Conservation (phyloP, 2,888 invertebrate species). For the Nineta flava region DNA sequence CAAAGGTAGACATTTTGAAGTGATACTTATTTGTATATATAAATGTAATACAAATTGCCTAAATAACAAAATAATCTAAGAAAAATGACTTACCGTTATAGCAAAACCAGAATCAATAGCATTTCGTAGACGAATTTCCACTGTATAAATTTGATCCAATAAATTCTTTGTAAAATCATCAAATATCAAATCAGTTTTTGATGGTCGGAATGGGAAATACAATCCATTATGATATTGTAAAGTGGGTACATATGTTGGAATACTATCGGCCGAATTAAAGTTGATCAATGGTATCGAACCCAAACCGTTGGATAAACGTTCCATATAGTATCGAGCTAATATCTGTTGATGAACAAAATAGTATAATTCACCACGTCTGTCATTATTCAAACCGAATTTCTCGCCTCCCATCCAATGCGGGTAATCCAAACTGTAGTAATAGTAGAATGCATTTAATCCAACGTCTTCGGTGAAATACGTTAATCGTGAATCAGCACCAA, state of each 20-base stretch:
- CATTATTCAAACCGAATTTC: conserved; percentile 33
- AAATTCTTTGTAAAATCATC: conserved; percentile 23
- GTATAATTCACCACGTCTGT: conserved; percentile 46
- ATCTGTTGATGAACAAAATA: conserved; percentile 51
- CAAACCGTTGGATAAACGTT: conserved; percentile 52
- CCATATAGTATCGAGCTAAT: conserved; percentile 55
- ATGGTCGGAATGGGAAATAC: conserved; percentile 44
- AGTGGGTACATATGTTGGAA: conserved; percentile 43
- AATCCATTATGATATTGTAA: conserved; percentile 47
- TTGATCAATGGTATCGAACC: conserved; percentile 46
- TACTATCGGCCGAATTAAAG: conserved; percentile 20
- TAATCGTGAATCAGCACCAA: conserved; percentile 40
- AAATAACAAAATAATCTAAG: background rate
- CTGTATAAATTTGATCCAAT: conserved; percentile 23
- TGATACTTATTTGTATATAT: too few species aligned
- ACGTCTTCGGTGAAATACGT: conserved; percentile 60
- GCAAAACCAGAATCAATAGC: conserved; percentile 39
- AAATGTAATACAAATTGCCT: background rate
- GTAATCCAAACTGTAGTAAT: conserved; percentile 40
- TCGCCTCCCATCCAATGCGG: conserved; percentile 46
- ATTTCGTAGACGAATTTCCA: conserved; percentile 38
- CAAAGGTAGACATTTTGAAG: too few species aligned
- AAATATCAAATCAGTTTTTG: conserved; percentile 34
- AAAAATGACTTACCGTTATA: conserved; percentile 12
- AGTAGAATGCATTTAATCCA: conserved; percentile 47